Base-by-base conservation (phyloP, 2,797 vertebrate genomes). In the Pterois miles region DNA sequence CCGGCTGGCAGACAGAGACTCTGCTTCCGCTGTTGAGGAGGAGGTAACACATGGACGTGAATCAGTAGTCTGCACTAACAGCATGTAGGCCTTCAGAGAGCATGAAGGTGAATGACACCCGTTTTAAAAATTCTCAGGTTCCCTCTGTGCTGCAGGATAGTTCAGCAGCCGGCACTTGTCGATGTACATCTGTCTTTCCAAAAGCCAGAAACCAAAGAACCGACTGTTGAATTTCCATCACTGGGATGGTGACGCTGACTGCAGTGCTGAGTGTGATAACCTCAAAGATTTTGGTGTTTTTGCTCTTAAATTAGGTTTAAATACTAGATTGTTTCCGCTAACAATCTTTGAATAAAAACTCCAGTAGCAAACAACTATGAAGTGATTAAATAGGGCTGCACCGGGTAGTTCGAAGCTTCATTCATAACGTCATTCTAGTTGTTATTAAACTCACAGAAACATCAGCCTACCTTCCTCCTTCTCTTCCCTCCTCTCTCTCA, bases 11-110 rank as follows among this genome's bases (percentile, higher is more conserved):
- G 97, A 99, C 16, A 89, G 91, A 2, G 97, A 98, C 0, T 71
- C 93, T 0, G 97, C 97, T 0, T 94, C 96, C 0, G 88, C 95
- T 0, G 93, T 96, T 0, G 98, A 99, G 79, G 98, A 99, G 85
- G 98, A 99, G 97, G 98, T 98, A 87, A 92, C 48, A 25, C 64
- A 63, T 0, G 4, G 43, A 48, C 65, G 66, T 38, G 31, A 68
- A 53, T 81, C 33, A 34, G 54, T 52, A 25, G 34, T 74, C 75
- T 54, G 57, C 59, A n/a, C 29, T 6, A 3, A 23, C 14, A 56
- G 52, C 23, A 40, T 60, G 18, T 18, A 52, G 48, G 48, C 34
- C 27, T 54, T 43, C 22, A 70, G 40, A 71, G 53, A 25, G 81
- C 64, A 77, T 31, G 25, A 59, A 40, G 56, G 60, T 46, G 53